Evolutionary conservation across 2,888 invertebrate species (phyloP), one percentile per base, ranked within the genome.

Genomic region (Crocallis elinguaria): DNA sequence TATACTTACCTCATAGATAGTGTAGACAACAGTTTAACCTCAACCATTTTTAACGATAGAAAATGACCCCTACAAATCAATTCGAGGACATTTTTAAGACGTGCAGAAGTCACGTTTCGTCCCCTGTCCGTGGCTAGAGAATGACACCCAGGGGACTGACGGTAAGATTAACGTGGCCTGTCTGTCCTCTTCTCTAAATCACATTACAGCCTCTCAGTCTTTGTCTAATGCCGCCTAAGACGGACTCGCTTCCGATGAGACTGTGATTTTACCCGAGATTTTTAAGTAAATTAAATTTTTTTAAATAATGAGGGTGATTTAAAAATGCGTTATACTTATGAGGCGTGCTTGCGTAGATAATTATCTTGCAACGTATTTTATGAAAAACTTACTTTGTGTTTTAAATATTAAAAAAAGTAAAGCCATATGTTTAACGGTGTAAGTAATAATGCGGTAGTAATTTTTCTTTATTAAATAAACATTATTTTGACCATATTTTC

Each of bases 111-210:
- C 88, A 88, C 87, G 86, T 86, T 66, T 66, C 57, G 67, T 67
- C 66, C 60, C 59, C 60, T 66, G 66, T 62, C 73, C 62, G 71
- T 71, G 74, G 75, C 67, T 63, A 54, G 68, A 63, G 67, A 82
- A 88, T 82, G 79, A 77, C 79, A 69, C 88, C 82, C 87, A 21
- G 16, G 88, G 85, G 88, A 85, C 69, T 63, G 66, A 66, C 68
- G 71, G 66, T 66, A 71, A 87, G 88, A 88, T 89, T 88, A 86
- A 89, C 86, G 86, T 71, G 68, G 66, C 82, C 69, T 76, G 85
- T 82, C 84, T 84, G 84, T 86, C 85, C 85, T 79, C 80, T 49
- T 70, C 75, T 81, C 77, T 86, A 88, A 88, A 87, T 87, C 88
- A 87, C 88, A 88, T 87, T 87, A 87, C 68, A 66, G 72, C 60